Conservation (phyloP, 2,888 invertebrate species). For the Gari tellinella region DNA sequence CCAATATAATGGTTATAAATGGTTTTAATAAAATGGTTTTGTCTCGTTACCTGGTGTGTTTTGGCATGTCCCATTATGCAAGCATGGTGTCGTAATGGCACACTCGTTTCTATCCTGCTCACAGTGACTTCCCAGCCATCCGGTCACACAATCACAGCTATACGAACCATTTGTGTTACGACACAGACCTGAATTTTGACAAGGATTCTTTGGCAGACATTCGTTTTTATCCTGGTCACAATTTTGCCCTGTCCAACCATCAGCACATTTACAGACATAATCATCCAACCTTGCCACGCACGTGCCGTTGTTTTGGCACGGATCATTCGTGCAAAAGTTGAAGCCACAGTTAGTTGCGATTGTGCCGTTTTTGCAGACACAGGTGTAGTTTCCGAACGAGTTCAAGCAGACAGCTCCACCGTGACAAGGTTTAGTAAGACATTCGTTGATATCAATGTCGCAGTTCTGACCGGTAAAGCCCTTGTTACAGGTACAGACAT, state of each 20-base stretch:
- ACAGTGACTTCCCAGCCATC: conserved; percentile 43
- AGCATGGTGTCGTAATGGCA: conserved; percentile 4
- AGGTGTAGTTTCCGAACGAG: conserved; percentile 88
- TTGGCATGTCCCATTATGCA: conserved; percentile 23
- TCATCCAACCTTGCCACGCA: conserved; percentile 28
- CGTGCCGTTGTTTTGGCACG: conserved; percentile 86
- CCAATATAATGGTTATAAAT: too few relatives aligned
- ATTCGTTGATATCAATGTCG: conserved; percentile 45
- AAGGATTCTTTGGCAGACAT: conserved; percentile 38
- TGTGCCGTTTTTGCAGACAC: conserved; percentile 93
- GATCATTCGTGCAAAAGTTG: conserved; percentile 85
- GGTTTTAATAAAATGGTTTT: too few relatives aligned
- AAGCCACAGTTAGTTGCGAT: conserved; percentile 91
- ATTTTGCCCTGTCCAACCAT: conserved; percentile 36
- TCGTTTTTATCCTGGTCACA: conserved; percentile 45
- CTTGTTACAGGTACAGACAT: conserved; percentile 26
- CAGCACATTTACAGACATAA: conserved; percentile 41
- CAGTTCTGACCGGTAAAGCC: conserved; percentile 46
- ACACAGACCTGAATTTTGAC: conserved; percentile 51
- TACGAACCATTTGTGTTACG: conserved; percentile 36
- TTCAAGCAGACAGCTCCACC: conserved; percentile 38
- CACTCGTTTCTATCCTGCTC: conserved; percentile 41
- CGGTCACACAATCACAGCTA: conserved; percentile 30
- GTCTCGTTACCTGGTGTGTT: conserved; percentile 19
- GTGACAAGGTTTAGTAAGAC: conserved; percentile 32